Evolutionary conservation across 2,113 vertebrate genomes (phyloP), one percentile per base, ranked within the genome.

Genomic region (Eulacestoma nigropectus): DNA sequence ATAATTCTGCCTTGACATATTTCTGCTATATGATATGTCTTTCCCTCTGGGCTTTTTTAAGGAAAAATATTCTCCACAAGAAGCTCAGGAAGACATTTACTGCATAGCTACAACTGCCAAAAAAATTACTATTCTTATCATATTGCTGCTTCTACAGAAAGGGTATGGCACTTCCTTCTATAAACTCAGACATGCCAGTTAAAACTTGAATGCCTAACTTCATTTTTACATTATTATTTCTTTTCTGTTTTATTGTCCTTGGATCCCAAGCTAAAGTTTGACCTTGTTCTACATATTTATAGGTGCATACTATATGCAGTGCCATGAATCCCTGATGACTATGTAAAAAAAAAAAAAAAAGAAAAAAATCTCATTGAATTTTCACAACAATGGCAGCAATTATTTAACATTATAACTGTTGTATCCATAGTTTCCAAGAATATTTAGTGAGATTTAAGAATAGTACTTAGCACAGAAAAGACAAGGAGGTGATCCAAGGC

Each of bases 111-210:
- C 65, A 93, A 73, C 57, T 84, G 65, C 56, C 87, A 93, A 93
- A 76, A 95, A 95, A 90, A 78, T 95, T 88, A 65, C 39, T 95
- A 86, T 93, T 94, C 76, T 69, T 90, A 69, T 67, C 50, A 65
- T 93, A 74, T 29, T 82, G 39, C 80, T 93, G 13, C 32, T 92
- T 87, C 64, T 74, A 84, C 52, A 87, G 89, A 77, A 68, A 88
- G 33, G 19, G 15, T 75, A 81, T 41, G 49, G 47, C 46, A 89
- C 22, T 75, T 90, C 67, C 73, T 90, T 57, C 41, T 65, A 65
- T 56, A 73, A 84, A 89, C 32, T 82, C 41, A 92, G 62, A 78
- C 2, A 10, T 69, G 44, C 30, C 60, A 75, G 74, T 76, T 84
- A 79, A 89, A 96, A 93, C 53, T 72, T 89, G 77, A 95, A 89